phyloP scores from a whole-genome alignment of 2,797 vertebrate genomes.

The Apodemus agrarius region DNA sequence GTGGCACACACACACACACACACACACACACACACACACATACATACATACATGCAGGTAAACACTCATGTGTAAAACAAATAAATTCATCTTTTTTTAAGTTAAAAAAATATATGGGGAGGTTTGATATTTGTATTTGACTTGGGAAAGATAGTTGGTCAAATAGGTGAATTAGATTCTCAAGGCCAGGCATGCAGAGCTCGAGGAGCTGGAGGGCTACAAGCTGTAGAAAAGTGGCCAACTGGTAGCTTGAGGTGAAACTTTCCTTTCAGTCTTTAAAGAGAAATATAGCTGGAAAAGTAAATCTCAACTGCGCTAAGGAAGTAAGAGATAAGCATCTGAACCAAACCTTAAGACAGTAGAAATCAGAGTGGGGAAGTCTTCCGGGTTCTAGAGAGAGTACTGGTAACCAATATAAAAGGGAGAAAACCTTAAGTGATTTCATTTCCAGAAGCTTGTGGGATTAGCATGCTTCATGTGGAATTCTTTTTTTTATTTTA shows the following conservation, averaged over 20 bases:
- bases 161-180: conserved; percentile 26
- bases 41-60: background rate
- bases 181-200: background rate
- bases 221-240: conserved; percentile 40
- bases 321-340: background rate
- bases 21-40: background rate
- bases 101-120: background rate
- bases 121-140: conserved; percentile 31
- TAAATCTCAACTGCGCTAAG: background rate
- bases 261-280: background rate
- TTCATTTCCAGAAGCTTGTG: background rate
- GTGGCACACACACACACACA: background rate
- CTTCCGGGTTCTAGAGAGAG: background rate
- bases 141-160: conserved; percentile 34
- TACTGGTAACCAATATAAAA: background rate
- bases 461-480: background rate
- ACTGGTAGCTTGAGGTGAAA: background rate
- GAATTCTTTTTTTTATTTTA: too few relatives aligned
- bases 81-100: background rate
- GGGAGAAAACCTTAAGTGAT: background rate
- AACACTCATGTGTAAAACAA: background rate
- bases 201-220: background rate
- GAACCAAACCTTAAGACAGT: background rate
- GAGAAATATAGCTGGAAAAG: conserved; percentile 14
- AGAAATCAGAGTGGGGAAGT: background rate